A percentile compares a stretch with the other conserved stretches of the same genome.
These are phyloP conservation scores for Siderastrea siderea DNA, from an alignment of 92 coral and sea anemone species.

Conservation along the genomic window DNA sequence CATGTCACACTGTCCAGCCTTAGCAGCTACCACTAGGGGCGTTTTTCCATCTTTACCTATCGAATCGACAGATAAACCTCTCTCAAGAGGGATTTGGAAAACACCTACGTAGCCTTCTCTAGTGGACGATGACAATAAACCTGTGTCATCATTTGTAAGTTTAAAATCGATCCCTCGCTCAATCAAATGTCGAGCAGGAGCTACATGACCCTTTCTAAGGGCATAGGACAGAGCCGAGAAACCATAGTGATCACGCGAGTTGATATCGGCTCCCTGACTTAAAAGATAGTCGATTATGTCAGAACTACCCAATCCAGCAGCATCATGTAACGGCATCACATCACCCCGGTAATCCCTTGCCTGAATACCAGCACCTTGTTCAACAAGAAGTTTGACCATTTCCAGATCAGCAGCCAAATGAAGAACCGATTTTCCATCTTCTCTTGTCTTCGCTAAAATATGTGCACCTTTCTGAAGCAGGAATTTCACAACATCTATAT, in stretches of 20 bases:
- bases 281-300: slow-evolving; percentile 17
- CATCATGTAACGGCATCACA: slow-evolving; percentile 19
- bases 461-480: background rate
- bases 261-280: slow-evolving; percentile 25
- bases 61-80: background rate
- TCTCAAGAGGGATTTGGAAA: background rate
- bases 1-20: slow-evolving; percentile 4
- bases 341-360: background rate
- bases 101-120: background rate
- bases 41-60: background rate
- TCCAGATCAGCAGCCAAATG: slow-evolving; percentile 24
- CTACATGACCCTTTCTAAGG: background rate
- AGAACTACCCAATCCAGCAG: slow-evolving; percentile 6
- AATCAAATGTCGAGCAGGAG: background rate
- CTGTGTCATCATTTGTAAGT: background rate
- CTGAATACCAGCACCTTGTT: slow-evolving; percentile 1
- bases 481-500: slow-evolving; percentile 6
- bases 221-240: slow-evolving; percentile 17
- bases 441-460: background rate
- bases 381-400: slow-evolving; percentile 37
- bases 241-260: slow-evolving; percentile 8
- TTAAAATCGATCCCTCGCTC: background rate
- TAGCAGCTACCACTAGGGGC: slow-evolving; percentile 17
- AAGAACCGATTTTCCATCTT: slow-evolving; percentile 15
- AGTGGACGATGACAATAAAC: background rate